Evolutionary conservation across 2,797 vertebrate genomes (phyloP).

Genomic region (Myotis daubentonii): DNA sequence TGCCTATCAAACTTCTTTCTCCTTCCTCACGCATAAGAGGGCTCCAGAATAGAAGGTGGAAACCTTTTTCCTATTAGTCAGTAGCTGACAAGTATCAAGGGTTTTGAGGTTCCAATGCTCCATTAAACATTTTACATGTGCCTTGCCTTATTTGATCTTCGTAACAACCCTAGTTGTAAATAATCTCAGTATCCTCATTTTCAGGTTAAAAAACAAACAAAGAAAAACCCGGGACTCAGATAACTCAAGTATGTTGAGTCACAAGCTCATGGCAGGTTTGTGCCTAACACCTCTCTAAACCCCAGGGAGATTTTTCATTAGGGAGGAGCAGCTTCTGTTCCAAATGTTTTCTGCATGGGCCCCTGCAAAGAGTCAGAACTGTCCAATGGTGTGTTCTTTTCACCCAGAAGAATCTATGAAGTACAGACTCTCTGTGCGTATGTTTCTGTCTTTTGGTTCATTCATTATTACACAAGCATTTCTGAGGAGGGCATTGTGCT

Average conservation of each 20-base stretch:
- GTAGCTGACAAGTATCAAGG: background rate
- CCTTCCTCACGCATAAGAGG: background rate
- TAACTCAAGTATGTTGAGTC: background rate
- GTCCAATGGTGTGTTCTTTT: background rate
- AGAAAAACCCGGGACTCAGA: background rate
- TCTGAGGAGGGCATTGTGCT: background rate
- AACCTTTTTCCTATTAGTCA: background rate
- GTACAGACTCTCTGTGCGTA: background rate
- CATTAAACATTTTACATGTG: background rate
- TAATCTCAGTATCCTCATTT: background rate
- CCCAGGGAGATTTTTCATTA: background rate
- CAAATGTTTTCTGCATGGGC: background rate
- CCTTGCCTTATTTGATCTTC: background rate
- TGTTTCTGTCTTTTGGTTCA: background rate
- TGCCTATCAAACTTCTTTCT: background rate
- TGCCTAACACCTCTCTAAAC: background rate
- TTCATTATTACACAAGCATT: background rate
- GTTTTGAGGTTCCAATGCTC: background rate
- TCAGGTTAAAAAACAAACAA: background rate
- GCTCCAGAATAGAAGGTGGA: background rate
- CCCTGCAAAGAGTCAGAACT: background rate
- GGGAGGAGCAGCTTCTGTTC: background rate
- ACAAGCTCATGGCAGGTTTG: background rate
- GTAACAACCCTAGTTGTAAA: background rate
- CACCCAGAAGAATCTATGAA: background rate